Base-by-base conservation (phyloP, 1,140 invertebrate species). In the Coenobita brevimanus region DNA sequence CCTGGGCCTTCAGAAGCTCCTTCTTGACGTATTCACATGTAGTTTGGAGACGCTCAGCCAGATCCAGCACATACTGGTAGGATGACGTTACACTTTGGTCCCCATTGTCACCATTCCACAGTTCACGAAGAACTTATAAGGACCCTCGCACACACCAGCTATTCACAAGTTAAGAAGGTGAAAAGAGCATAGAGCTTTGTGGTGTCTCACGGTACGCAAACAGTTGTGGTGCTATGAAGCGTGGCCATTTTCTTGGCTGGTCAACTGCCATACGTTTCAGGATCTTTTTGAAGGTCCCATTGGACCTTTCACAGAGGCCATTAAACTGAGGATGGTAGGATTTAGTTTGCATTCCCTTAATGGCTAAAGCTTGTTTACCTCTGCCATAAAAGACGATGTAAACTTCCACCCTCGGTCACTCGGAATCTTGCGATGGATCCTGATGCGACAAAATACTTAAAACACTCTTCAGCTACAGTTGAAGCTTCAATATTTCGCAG, bases 141-240 rank as follows among this genome's bases (percentile, higher is more conserved):
- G 36, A 38, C 6, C 71, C 71, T 33, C 71, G 3, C n/a, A 75
- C 71, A 33, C 27, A 4, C 36, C 71, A 33, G 6, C 71, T 36
- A 33, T 75, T 33, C 38, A 75, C 8, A 6, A 75, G 71, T 21
- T 75, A 24, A n/a, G 38, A 75, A 8, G 71, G 71, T 3, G 71
- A 75, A 36, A 75, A 75, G 71, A 24, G 38, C 30, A 75, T n/a
- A 75, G 71, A n/a, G n/a, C n/a, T n/a, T n/a, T n/a, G n/a, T n/a
- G n/a, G n/a, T n/a, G n/a, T n/a, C n/a, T n/a, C n/a, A 2, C 30
- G 71, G 6, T 24, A 36, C 6, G 71, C 71, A 21, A 75, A 30
- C 6, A 75, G 38, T 8, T 36, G 8, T 33, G 6, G 30, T 36
- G 38, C 38, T 75, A 24, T 36, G 21, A 21, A 3, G 71, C n/a